phyloP scores from a whole-genome alignment of 2,797 vertebrate genomes.

The Emydoidea blandingii region DNA sequence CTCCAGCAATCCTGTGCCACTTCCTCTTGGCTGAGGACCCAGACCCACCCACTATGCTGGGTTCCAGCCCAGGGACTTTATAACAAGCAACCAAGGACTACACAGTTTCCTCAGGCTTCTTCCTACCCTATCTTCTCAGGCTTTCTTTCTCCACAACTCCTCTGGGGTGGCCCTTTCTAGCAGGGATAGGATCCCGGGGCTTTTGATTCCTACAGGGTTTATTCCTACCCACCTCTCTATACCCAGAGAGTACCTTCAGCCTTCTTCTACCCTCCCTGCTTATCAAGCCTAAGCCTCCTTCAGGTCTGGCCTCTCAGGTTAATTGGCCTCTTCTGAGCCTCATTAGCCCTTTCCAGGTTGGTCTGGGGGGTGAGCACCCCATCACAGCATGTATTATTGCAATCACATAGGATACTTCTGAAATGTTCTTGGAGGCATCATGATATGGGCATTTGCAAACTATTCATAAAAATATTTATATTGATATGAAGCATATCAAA shows the following conservation, averaged over 20 bases:
- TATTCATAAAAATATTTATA: slow-evolving; percentile 31
- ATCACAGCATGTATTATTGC: not conserved
- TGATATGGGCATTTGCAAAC: not conserved
- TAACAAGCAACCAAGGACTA: not conserved
- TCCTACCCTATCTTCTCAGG: not conserved
- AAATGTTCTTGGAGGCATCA: not conserved
- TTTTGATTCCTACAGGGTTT: not conserved
- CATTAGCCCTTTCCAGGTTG: not conserved
- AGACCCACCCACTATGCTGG: not conserved
- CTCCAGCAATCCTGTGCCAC: not conserved
- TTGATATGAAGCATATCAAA: slow-evolving; percentile 8
- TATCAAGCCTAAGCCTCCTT: not conserved
- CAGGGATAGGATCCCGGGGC: too few species aligned
- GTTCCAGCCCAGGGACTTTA: not conserved
- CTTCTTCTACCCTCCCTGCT: not conserved
- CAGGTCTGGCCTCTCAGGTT: not conserved
- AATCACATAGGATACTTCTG: not conserved
- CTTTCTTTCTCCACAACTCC: not conserved
- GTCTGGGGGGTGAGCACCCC: too few species aligned
- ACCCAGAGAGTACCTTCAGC: not conserved
- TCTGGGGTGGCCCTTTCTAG: not conserved
- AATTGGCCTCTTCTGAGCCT: not conserved
- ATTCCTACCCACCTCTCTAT: not conserved
- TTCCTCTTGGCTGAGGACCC: not conserved
- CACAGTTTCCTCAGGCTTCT: not conserved